Conservation (phyloP, 2,113 vertebrate genomes). For the Odocoileus hemionus region DNA sequence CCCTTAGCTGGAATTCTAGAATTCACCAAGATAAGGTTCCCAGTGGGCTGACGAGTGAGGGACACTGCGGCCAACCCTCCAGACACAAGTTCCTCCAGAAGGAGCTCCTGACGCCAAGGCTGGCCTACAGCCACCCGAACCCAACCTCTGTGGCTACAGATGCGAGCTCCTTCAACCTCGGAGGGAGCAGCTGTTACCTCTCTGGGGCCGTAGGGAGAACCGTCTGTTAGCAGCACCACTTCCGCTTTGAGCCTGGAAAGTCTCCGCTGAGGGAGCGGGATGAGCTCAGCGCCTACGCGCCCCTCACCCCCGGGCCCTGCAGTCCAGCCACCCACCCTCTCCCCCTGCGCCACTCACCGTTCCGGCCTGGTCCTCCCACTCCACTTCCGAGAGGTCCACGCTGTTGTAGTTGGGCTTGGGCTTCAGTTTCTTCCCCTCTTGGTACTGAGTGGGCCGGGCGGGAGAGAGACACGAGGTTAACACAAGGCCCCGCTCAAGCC, state of each 20-base stretch:
- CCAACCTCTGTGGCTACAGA: neutral
- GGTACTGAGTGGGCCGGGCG: slow-evolving; percentile 81
- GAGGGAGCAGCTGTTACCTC: neutral
- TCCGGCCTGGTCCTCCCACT: slow-evolving; percentile 93
- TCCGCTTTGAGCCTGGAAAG: neutral
- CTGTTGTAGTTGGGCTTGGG: slow-evolving; percentile 98
- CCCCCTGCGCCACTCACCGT: slow-evolving; percentile 78
- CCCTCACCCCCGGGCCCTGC: neutral
- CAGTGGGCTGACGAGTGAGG: rapidly evolving
- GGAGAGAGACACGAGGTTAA: neutral
- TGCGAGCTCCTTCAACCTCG: neutral
- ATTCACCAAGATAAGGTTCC: neutral
- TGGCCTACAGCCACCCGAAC: neutral
- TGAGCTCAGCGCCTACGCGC: rapidly evolving
- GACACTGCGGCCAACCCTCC: neutral
- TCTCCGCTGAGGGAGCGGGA: neutral
- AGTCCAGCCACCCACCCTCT: rapidly evolving
- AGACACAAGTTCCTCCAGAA: neutral
- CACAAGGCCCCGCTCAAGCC: rapidly evolving
- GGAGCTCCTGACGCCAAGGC: neutral
- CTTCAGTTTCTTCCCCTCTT: slow-evolving; percentile 92
- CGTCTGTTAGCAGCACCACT: neutral
- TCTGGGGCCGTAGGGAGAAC: neutral
- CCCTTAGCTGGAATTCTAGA: neutral
- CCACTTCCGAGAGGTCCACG: slow-evolving; percentile 94